These are phyloP conservation scores for Nymphalis polychloros DNA, from an alignment of 2,888 invertebrate species.

Conservation along the genomic window DNA sequence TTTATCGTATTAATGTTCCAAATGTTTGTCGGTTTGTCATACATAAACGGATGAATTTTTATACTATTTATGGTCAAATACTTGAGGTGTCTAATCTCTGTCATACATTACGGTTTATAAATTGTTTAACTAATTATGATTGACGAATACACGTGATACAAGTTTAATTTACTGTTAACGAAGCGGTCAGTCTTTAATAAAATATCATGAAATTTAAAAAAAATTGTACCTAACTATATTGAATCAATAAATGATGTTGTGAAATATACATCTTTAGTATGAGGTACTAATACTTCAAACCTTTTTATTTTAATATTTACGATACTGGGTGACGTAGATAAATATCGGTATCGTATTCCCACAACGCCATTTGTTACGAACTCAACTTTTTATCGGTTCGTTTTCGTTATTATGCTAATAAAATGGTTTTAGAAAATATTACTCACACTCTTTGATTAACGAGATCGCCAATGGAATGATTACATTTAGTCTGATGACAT, in stretches of 20 bases:
- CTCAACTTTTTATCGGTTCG: conserved; percentile 30
- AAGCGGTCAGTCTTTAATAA: too few species aligned
- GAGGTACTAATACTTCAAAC: neutral
- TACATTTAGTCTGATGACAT: conserved; percentile 23
- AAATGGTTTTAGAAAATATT: conserved; percentile 33
- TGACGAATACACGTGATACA: too few species aligned
- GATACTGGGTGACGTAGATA: conserved; percentile 21
- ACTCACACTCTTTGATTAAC: conserved; percentile 25
- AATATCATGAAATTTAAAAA: too few species aligned
- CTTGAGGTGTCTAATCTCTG: too few species aligned
- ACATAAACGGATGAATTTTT: neutral
- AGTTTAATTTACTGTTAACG: too few species aligned
- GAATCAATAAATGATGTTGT: too few species aligned
- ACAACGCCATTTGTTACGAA: conserved; percentile 28
- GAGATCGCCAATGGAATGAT: conserved; percentile 17
- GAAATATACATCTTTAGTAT: neutral
- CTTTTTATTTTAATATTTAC: neutral
- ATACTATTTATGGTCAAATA: too few species aligned
- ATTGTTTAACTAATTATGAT: too few species aligned
- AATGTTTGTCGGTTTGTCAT: neutral
- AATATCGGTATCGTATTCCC: conserved; percentile 27
- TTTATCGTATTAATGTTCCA: neutral
- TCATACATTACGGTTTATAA: too few species aligned
- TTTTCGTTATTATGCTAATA: conserved; percentile 15
- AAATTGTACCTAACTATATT: too few species aligned